Conservation (phyloP, 2,113 vertebrate genomes). For the Malurus alboscapulatus region DNA sequence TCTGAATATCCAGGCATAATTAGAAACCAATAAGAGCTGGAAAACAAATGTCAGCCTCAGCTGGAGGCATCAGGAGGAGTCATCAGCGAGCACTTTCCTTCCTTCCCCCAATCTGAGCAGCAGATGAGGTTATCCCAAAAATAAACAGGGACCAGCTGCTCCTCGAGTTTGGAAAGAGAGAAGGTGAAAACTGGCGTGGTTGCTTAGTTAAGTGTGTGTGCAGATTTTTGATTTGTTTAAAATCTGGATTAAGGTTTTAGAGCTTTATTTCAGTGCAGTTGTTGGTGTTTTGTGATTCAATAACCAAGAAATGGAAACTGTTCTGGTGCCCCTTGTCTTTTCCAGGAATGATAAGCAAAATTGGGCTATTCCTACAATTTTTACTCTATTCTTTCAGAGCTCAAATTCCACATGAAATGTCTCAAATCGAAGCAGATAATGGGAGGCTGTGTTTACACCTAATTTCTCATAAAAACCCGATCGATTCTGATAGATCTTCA, state of each 20-base stretch:
- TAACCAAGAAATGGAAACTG: background rate
- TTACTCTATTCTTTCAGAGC: background rate
- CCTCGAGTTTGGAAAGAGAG: background rate
- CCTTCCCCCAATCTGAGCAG: constrained; percentile 25
- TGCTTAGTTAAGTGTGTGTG: background rate
- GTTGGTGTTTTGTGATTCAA: background rate
- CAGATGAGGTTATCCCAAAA: constrained; percentile 50
- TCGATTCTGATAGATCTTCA: background rate
- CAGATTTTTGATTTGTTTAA: background rate
- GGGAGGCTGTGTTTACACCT: background rate
- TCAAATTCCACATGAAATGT: background rate
- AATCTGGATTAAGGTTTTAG: background rate
- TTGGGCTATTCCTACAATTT: background rate
- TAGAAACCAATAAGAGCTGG: constrained; percentile 43
- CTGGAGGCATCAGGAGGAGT: constrained; percentile 47
- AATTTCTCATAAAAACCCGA: background rate
- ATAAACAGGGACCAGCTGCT: constrained; percentile 58
- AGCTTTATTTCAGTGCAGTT: background rate
- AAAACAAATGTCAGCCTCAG: constrained; percentile 59
- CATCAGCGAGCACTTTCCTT: constrained; percentile 20
- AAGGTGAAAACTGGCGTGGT: background rate
- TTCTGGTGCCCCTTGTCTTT: background rate
- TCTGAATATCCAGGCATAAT: constrained; percentile 45
- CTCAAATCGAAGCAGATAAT: background rate
- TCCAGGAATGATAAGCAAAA: background rate